Base-by-base conservation (phyloP, 2,888 invertebrate genomes). In the Microdon myrmicae region DNA sequence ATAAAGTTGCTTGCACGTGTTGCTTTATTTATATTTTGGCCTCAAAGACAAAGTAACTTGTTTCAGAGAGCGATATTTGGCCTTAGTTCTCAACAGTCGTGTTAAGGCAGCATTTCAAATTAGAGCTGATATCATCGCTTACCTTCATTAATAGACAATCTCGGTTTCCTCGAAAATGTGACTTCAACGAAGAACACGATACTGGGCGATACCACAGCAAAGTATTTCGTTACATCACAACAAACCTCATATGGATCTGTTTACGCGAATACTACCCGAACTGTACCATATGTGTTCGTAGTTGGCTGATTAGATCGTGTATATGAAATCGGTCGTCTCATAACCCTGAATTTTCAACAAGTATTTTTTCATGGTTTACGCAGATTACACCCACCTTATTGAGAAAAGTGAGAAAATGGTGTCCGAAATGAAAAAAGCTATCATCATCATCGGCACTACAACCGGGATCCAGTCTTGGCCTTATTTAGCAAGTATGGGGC, bases 131-230 rank as follows among this genome's bases (percentile, higher is more conserved):
- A 90, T 94, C 48, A 90, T 94, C 68, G 86, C 93, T 1, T 98
- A 94, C 76, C 82, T 98, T 2, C 86, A 98, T 32, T 85, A 87
- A 69, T 97, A 43, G 95, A 96, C 75, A 86, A 88, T 44, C 79
- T 95, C 77, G 99, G 98, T 31, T 99, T 99, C 78, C 82, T 99
- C 38, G 99, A 99, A 84, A 90, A 99, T 31, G 99, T 99, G 82
- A 99, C 99, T 2, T 99, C 99, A 3, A 94, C 99, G 90, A 98
- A 99, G 98, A 98, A 97, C 76, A 93, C 95, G 90, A 96, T 99
- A 56, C 90, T 98, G 45, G 99, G 99, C 45, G 99, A 99, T 6
- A 99, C 99, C 5, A 92, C 96, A 8, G 99, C 99, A 10, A 99
- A 98, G 80, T 99, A 99, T 0, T 99, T 99, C 76, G 83, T 96